Percentiles rank a stretch among this genome's conserved stretches.
Evolutionary conservation across 2,113 vertebrate species (phyloP).

Genomic region (Hystrix cristata): DNA sequence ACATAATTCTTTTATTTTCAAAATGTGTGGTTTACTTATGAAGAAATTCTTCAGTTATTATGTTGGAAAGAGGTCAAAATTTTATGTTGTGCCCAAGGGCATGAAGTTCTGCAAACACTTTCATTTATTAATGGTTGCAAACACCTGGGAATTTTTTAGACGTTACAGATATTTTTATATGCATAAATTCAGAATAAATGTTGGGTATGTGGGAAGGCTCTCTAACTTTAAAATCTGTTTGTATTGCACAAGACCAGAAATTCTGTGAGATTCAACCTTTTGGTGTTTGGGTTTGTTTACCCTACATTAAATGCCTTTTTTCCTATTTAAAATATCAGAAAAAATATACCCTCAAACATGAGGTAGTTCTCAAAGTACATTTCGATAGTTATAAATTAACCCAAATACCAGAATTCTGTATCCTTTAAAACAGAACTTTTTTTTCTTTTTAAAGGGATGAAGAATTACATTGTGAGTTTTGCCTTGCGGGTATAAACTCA

Average conservation of each 20-base stretch:
- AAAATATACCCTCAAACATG: conserved; percentile 47
- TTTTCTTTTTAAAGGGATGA: conserved; percentile 6
- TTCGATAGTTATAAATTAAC: conserved; percentile 41
- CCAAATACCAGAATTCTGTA: conserved; percentile 44
- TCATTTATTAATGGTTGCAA: conserved; percentile 76
- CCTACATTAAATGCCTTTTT: conserved; percentile 33
- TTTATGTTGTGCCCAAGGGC: conserved; percentile 64
- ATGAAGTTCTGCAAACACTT: conserved; percentile 73
- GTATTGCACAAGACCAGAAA: conserved; percentile 39
- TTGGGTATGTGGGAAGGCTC: conserved; percentile 64
- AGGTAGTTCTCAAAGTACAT: conserved; percentile 59
- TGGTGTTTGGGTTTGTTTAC: conserved; percentile 50
- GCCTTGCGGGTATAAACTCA: conserved; percentile 21
- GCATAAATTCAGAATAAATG: conserved; percentile 68
- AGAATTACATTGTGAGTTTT: conserved; percentile 39
- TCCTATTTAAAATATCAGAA: conserved; percentile 57
- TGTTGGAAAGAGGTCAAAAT: conserved; percentile 66
- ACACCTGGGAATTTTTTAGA: conserved; percentile 78
- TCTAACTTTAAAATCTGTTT: conserved; percentile 65
- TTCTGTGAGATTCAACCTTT: conserved; percentile 18
- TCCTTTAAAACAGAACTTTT: conserved; percentile 40
- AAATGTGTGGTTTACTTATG: conserved; percentile 58
- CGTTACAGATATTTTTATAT: conserved; percentile 73
- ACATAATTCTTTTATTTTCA: conserved; percentile 60
- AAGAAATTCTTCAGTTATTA: conserved; percentile 69